Evolutionary conservation across 2,113 vertebrate genomes (phyloP), one percentile per base, ranked within the genome.

Genomic region (Menura novaehollandiae): DNA sequence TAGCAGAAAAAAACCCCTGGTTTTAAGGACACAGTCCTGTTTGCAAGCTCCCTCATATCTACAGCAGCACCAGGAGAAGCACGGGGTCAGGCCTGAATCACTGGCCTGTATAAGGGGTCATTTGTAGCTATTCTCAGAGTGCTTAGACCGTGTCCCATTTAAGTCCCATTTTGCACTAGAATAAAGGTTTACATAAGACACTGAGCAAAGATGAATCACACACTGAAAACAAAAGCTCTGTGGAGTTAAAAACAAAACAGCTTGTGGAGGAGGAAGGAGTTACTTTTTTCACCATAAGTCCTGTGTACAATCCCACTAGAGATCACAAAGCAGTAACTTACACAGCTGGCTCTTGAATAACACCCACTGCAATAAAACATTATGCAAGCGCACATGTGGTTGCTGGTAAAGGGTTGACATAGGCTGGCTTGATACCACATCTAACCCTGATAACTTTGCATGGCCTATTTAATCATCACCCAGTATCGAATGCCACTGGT

Each of bases 181-280:
- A 94, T 90, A 93, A 94, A 95, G 79, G 88, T 96, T 96, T 97
- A 96, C 90, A 85, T 96, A 96, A 97, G 95, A 72, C 1, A 5
- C 72, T 35, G 85, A 64, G 83, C 76, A 93, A 74, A 81, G 68
- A 91, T 91, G 67, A 97, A 91, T 83, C 71, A 74, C 55, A 90
- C 64, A 15, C 27, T 68, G 88, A 69, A 89, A 93, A 93, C 91
- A 92, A 95, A 87, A 84, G 79, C 76, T 66, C n/a, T 15, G 27
- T 23, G 43, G 15, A 32, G 6, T 9, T 5, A 17, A 32, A 26
- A 24, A 6, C 10, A 19, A 11, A 66, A 12, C 22, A 22, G 28
- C 30, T 59, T 79, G 62, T 67, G 60, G 27, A 81, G 52, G 43
- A 66, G 17, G 83, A n/a, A 81, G 22, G 24, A 69, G 30, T 56